phyloP scores from a whole-genome alignment of 2,888 invertebrate genomes.

The Eupelmus urozonus region DNA sequence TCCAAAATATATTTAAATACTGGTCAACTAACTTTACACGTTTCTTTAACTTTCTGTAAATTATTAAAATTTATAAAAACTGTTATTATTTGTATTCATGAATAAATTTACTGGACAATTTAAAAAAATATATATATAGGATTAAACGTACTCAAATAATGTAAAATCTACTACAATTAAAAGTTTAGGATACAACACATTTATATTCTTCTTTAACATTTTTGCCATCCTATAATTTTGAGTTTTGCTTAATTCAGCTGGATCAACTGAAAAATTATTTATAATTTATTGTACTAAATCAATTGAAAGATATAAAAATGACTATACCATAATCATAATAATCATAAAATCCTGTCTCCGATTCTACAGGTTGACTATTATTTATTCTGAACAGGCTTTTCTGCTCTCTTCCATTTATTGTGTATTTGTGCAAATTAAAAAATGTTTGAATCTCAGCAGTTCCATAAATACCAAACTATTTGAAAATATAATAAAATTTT shows the following conservation, averaged over 20 bases:
- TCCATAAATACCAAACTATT: conserved; percentile 1
- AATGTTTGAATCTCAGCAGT: not conserved
- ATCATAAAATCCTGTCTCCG: not conserved
- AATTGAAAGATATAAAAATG: not conserved
- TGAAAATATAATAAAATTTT: not conserved
- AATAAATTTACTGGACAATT: not conserved
- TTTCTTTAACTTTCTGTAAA: not conserved
- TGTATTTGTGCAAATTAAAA: not conserved
- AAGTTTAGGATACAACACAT: not conserved
- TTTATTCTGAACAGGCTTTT: no score
- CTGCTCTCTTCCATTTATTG: not conserved
- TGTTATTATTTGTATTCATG: not conserved
- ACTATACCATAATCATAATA: not conserved
- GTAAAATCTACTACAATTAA: not conserved
- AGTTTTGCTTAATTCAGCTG: not conserved
- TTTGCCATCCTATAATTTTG: not conserved
- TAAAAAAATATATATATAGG: no score
- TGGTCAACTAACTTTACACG: not conserved
- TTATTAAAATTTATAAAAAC: not conserved
- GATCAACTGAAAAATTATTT: no score
- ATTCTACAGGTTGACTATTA: not conserved
- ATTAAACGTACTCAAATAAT: not conserved
- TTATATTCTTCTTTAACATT: not conserved
- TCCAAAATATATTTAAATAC: conserved; percentile 1
- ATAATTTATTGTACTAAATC: not conserved